Evolutionary conservation across 2,797 vertebrate genomes (phyloP).

Genomic region (Menidia menidia): DNA sequence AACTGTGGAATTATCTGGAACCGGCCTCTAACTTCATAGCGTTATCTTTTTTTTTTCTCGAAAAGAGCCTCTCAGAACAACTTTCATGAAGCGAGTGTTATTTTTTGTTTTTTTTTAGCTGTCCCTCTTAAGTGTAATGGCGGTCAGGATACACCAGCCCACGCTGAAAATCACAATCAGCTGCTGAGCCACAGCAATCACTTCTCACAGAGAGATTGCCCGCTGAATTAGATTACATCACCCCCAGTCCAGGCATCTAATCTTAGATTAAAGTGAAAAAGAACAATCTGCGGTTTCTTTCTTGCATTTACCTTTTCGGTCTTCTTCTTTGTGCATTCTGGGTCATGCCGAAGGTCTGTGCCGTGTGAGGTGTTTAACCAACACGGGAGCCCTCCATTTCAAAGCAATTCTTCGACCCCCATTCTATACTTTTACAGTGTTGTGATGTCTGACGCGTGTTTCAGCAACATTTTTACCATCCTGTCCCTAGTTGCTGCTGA

Average conservation of each 20-base stretch:
- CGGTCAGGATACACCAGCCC: constrained; percentile 54
- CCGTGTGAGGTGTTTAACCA: constrained; percentile 41
- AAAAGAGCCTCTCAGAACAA: constrained; percentile 10
- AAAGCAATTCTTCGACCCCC: constrained; percentile 18
- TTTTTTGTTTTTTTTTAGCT: constrained; percentile 24
- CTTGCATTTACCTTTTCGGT: constrained; percentile 28
- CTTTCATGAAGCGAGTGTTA: constrained; percentile 34
- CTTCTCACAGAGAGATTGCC: constrained; percentile 63
- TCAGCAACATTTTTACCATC: constrained; percentile 56
- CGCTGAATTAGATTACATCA: constrained; percentile 77
- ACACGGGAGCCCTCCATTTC: constrained; percentile 28
- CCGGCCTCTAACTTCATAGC: neutral
- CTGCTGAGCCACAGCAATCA: constrained; percentile 68
- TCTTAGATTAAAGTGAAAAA: constrained; percentile 70
- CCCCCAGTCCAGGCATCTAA: constrained; percentile 65
- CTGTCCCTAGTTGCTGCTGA: constrained; percentile 58
- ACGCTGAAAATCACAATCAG: constrained; percentile 73
- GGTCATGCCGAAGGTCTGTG: constrained; percentile 50
- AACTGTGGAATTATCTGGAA: too few relatives aligned
- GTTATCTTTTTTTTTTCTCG: neutral
- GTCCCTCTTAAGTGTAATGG: constrained; percentile 37
- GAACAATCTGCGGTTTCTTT: constrained; percentile 50
- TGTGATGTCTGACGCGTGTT: constrained; percentile 49
- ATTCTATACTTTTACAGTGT: constrained; percentile 15
- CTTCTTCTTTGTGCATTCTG: constrained; percentile 27